A percentile compares a stretch with the other conserved stretches of the same genome.
These are phyloP conservation scores for Tillus elongatus DNA, from an alignment of 2,888 invertebrate genomes.

Conservation along the genomic window DNA sequence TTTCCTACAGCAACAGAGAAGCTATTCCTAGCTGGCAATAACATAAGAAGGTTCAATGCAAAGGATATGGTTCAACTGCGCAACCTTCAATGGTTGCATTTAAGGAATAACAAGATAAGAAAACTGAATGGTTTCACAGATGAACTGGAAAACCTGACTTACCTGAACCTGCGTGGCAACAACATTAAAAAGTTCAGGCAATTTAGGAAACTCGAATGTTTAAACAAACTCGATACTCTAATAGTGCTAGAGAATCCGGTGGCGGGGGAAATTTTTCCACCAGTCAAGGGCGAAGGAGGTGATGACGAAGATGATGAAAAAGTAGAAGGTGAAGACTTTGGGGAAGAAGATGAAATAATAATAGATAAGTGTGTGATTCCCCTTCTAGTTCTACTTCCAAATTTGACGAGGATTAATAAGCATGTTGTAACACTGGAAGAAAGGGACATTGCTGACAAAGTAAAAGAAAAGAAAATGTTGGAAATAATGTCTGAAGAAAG, in stretches of 20 bases:
- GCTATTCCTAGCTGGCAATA: conserved; percentile 50
- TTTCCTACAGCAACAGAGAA: conserved; percentile 53
- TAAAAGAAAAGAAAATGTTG: conserved; percentile 25
- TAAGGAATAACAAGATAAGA: conserved; percentile 58
- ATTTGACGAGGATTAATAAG: conserved; percentile 50
- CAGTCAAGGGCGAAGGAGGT: conserved; percentile 17
- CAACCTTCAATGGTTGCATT: conserved; percentile 59
- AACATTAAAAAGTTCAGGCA: conserved; percentile 46
- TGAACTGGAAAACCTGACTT: conserved; percentile 42
- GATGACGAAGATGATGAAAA: conserved; percentile 21
- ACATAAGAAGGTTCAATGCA: conserved; percentile 24
- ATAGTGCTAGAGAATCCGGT: conserved; percentile 49
- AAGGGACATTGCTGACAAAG: conserved; percentile 36
- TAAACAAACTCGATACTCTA: conserved; percentile 45
- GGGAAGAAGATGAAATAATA: conserved; percentile 34
- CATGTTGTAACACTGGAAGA: conserved; percentile 44
- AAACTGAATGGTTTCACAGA: conserved; percentile 46
- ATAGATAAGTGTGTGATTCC: conserved; percentile 32
- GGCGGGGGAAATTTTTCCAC: conserved; percentile 19
- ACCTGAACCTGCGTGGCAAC: conserved; percentile 51
- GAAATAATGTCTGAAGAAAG: conserved; percentile 36
- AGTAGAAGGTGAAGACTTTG: conserved; percentile 25
- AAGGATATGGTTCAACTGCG: conserved; percentile 50
- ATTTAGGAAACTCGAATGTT: conserved; percentile 45
- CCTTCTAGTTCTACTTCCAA: conserved; percentile 12